Percentiles rank a stretch among this genome's conserved stretches.
Conservation (phyloP, 2,888 invertebrate species). For the Hedychridium roseum region DNA sequence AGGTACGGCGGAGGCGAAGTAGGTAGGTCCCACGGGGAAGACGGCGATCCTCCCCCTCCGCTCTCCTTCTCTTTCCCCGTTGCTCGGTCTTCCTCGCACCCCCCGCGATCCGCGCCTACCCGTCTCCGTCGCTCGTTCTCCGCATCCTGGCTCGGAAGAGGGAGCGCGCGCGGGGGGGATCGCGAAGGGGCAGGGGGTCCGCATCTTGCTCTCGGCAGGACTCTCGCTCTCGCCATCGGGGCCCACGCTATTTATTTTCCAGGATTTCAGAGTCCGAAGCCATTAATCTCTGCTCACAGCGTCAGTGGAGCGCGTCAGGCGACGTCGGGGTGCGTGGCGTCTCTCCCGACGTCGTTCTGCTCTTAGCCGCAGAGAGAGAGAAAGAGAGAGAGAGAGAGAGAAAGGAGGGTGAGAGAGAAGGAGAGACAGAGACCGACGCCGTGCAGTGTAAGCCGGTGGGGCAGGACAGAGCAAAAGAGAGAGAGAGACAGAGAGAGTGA, state of each 20-base stretch:
- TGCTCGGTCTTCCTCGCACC: conserved; percentile 13
- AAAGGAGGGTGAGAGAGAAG: conserved; percentile 21
- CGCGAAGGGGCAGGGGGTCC: conserved; percentile 9
- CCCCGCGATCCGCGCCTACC: conserved; percentile 7
- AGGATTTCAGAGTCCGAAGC: conserved; percentile 63
- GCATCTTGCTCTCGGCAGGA: conserved; percentile 44
- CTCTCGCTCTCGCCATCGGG: conserved; percentile 48
- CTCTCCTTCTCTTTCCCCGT: conserved; percentile 17
- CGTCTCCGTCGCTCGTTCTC: not conserved
- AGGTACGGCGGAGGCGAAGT: conserved; percentile 28
- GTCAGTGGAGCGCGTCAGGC: conserved; percentile 62
- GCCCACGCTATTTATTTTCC: conserved; percentile 62
- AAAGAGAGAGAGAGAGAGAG: conserved; percentile 27
- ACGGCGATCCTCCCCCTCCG: conserved; percentile 27
- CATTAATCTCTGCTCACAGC: conserved; percentile 61
- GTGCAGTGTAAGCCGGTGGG: conserved; percentile 2
- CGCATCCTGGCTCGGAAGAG: not conserved
- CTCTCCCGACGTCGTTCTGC: conserved; percentile 46
- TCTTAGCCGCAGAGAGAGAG: conserved; percentile 47
- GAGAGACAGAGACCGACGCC: conserved; percentile 5
- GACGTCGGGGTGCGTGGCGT: conserved; percentile 58
- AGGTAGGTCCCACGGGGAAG: conserved; percentile 43
- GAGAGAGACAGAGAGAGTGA: not conserved
- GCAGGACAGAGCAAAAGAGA: conserved; percentile 16
- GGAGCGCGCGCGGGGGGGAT: conserved; percentile 7